These are phyloP conservation scores for Trinorchestia longiramus DNA, from an alignment of 1,140 invertebrate genomes.

Conservation along the genomic window DNA sequence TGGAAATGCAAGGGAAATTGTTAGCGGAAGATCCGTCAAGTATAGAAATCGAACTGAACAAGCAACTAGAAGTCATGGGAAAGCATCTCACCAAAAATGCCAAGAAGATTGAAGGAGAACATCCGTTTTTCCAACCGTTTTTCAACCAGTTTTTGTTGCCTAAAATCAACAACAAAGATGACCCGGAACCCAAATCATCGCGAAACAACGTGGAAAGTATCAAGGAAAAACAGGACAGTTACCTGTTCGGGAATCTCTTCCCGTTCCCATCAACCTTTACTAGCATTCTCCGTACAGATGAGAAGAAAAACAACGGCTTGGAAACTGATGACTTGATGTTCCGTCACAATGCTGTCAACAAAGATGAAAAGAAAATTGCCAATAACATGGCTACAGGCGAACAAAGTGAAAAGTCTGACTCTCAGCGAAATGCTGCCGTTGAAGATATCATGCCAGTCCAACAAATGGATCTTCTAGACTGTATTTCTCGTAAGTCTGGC, in stretches of 20 bases:
- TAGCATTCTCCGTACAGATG: not conserved
- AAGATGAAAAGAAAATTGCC: not conserved
- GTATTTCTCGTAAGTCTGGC: conserved; percentile 73
- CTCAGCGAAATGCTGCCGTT: not conserved
- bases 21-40: not conserved
- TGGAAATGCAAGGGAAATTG: conserved; percentile 31
- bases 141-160: not conserved
- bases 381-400: not conserved
- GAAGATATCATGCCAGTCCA: conserved; percentile 18
- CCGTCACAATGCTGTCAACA: not conserved
- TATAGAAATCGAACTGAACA: conserved; percentile 25
- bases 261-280: not conserved
- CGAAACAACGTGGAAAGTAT: not conserved
- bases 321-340: not conserved
- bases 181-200: not conserved
- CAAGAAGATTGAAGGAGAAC: not conserved
- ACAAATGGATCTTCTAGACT: conserved; percentile 69
- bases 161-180: not conserved
- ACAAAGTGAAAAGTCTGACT: not conserved
- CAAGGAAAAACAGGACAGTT: not conserved
- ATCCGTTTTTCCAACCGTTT: conserved; percentile 1
- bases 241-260: conserved; percentile 4
- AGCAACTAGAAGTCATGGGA: conserved; percentile 21
- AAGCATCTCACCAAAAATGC: conserved; percentile 10
- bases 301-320: not conserved